Evolutionary conservation across 2,797 vertebrate species (phyloP).

Genomic region (Clamator glandarius): DNA sequence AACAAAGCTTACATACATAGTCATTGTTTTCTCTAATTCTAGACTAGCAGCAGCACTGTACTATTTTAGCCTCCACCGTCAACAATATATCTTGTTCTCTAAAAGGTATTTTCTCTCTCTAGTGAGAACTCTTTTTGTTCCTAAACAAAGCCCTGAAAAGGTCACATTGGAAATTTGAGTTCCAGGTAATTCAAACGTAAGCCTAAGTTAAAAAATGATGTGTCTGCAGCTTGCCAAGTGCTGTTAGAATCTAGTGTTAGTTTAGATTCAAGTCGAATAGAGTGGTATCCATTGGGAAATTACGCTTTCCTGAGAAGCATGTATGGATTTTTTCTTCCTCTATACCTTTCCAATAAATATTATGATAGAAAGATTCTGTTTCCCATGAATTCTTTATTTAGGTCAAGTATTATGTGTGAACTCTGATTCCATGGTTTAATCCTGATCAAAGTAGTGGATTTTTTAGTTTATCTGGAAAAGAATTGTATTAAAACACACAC

Average conservation of each 20-base stretch:
- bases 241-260: conserved; percentile 66
- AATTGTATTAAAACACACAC: not conserved
- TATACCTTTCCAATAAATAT: conserved; percentile 35
- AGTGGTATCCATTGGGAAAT: conserved; percentile 40
- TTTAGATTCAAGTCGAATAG: conserved; percentile 63
- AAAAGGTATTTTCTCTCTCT: conserved; percentile 26
- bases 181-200: conserved; percentile 69
- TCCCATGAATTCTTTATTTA: conserved; percentile 65
- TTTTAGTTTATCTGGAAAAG: conserved; percentile 30
- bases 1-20: not conserved
- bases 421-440: conserved; percentile 50
- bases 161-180: conserved; percentile 73
- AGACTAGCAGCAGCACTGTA: not conserved
- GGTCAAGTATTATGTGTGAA: conserved; percentile 57
- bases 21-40: conserved; percentile 55
- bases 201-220: conserved; percentile 67
- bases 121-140: conserved; percentile 57
- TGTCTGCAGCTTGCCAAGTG: conserved; percentile 64
- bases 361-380: conserved; percentile 43
- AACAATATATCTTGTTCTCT: conserved; percentile 22
- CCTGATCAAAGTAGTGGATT: conserved; percentile 10
- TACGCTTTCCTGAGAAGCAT: conserved; percentile 41
- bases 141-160: conserved; percentile 71
- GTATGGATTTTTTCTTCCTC: conserved; percentile 62
- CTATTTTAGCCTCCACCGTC: conserved; percentile 2